Base-by-base conservation (phyloP, 1,140 invertebrate genomes). In the Drosophila melanica region DNA sequence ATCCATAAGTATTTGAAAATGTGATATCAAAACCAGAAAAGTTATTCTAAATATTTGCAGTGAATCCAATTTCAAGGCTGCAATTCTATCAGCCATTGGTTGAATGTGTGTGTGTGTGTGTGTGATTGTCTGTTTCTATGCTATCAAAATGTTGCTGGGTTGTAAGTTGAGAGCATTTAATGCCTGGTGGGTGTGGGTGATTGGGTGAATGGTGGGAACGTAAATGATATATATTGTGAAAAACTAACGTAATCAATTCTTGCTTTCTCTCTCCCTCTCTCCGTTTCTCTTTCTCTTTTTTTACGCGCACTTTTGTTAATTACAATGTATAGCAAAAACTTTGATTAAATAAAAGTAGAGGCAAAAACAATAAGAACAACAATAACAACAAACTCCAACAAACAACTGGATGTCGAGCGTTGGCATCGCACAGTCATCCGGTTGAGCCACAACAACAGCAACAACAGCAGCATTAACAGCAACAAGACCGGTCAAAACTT, bases 171-270 rank as follows among this genome's bases (percentile, higher is more conserved):
- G 5, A 5, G 5, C 2, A 4, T 3, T 8, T 8, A 1, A 20
- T 27, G 10, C 9, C 30, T 30, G 11, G 3, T 11, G 27, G 16
- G 9, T 45, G 14, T 4, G 55, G 20, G 39, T 9, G 16, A 23
- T 47, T 33, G 35, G 12, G 16, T 54, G 16, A 64, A 41, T 50
- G 42, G 30, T 39, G 50, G 39, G 64, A 75, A 45, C 11, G 62
- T 76, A 67, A 64, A 44, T 59, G 62, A 62, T 66, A 68, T 63
- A 80, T 44, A 37, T 50, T 27, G 55, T 70, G 79, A 75, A 44
- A 75, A 81, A 85, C 81, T 86, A 85, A 86, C 77, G 74, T 75
- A 85, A 86, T 86, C 77, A 85, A 86, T 81, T 86, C 64, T 75
- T 47, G 64, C 44, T 64, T 51, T 79, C 53, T 81, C 35, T 55